phyloP scores from a whole-genome alignment of 2,888 invertebrate genomes.

The Eurytoma californica region DNA sequence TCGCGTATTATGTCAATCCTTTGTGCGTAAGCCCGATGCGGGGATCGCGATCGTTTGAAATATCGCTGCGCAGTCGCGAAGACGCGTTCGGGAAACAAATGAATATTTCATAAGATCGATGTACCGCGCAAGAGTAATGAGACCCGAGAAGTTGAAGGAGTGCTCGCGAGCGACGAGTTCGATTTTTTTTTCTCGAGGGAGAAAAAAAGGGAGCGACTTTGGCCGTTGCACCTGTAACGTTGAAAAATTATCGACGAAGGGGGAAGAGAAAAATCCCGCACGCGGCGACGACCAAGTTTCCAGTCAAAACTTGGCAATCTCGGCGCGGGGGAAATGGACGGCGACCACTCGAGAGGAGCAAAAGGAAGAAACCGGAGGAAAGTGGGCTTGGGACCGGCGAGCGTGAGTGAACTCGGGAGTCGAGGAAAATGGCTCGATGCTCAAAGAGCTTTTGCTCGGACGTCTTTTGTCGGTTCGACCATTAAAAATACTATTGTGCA shows the following conservation, averaged over 20 bases:
- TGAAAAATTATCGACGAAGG: conserved; percentile 57
- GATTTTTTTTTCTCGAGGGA: too few relatives aligned
- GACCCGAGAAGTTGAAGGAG: conserved; percentile 20
- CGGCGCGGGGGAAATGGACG: conserved; percentile 22
- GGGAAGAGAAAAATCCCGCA: conserved; percentile 48
- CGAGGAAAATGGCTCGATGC: conserved; percentile 9
- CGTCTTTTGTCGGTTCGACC: conserved; percentile 1
- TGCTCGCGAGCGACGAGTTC: neutral
- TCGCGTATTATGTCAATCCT: neutral
- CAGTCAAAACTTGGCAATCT: conserved; percentile 62
- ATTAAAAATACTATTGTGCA: neutral
- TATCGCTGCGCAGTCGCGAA: neutral
- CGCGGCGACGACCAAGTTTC: conserved; percentile 38
- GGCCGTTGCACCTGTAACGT: conserved; percentile 45
- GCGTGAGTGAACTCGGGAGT: conserved; percentile 33
- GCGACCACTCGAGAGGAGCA: conserved; percentile 20
- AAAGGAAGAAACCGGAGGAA: conserved; percentile 37
- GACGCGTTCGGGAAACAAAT: conserved; percentile 20
- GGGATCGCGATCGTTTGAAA: conserved; percentile 25
- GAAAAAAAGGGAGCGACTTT: conserved; percentile 40
- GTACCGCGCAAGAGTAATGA: conserved; percentile 17
- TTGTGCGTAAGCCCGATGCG: conserved; percentile 9
- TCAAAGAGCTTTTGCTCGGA: conserved; percentile 13
- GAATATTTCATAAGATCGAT: conserved; percentile 42
- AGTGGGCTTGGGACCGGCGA: conserved; percentile 38